These are phyloP conservation scores for Barbus barbus DNA, from an alignment of 2,113 vertebrate species.

Conservation along the genomic window DNA sequence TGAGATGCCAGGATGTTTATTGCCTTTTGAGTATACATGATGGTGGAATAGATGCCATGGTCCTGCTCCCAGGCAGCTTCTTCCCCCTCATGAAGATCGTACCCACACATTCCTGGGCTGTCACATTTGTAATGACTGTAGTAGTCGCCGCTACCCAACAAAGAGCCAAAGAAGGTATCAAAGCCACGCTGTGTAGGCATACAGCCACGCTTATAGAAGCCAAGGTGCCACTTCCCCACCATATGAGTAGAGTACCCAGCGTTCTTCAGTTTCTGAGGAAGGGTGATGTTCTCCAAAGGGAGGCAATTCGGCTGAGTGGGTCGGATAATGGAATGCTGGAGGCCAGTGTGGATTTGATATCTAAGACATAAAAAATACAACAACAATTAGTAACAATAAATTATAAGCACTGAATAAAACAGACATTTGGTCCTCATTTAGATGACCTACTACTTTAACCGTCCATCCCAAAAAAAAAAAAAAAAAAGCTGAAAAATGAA, in stretches of 20 bases:
- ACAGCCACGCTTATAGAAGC: constrained; percentile 93
- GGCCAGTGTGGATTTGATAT: constrained; percentile 97
- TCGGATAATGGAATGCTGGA: constrained; percentile 95
- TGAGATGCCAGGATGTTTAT: constrained; percentile 86
- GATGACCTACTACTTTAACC: neutral
- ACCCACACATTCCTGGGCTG: constrained; percentile 90
- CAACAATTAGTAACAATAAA: neutral
- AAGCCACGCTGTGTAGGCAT: constrained; percentile 94
- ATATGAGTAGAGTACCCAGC: constrained; percentile 94
- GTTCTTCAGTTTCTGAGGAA: constrained; percentile 93
- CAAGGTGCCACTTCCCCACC: constrained; percentile 98
- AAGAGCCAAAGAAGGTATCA: constrained; percentile 93
- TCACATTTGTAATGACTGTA: constrained; percentile 97
- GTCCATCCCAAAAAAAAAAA: too few relatives aligned
- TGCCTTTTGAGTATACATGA: constrained; percentile 92
- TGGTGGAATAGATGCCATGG: constrained; percentile 88
- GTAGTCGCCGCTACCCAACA: constrained; percentile 93
- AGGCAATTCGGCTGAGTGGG: constrained; percentile 94
- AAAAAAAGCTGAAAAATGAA: too few relatives aligned
- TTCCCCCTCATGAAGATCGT: constrained; percentile 92
- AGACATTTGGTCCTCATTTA: neutral
- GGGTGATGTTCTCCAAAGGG: constrained; percentile 88
- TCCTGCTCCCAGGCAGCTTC: constrained; percentile 92
- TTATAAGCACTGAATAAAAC: neutral
- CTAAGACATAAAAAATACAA: constrained; percentile 67